A percentile compares a stretch with the other conserved stretches of the same genome.
Conservation (phyloP, 2,888 invertebrate species). For the Drosophila atripex region DNA sequence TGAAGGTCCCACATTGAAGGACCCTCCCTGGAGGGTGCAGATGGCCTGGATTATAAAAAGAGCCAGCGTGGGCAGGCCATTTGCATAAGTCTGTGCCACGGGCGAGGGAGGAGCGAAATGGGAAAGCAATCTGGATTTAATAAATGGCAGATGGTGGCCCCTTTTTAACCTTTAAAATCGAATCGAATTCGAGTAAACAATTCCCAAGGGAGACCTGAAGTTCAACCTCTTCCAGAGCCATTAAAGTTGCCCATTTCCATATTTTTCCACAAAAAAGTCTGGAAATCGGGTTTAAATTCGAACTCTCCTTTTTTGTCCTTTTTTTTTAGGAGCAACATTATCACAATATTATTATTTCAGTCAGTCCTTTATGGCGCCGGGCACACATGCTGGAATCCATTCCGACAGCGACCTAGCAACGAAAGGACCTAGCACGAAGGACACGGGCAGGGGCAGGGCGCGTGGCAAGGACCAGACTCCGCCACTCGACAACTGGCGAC, state of each 20-base stretch:
- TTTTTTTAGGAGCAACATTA: slow-evolving; percentile 27
- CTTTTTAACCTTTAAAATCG: too few relatives aligned
- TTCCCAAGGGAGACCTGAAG: neutral
- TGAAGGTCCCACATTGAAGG: slow-evolving; percentile 64
- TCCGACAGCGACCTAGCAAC: slow-evolving; percentile 39
- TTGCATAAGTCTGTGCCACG: slow-evolving; percentile 49
- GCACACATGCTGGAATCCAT: slow-evolving; percentile 46
- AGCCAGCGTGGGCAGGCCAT: slow-evolving; percentile 24
- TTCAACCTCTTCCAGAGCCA: neutral
- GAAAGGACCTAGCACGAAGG: slow-evolving; percentile 6
- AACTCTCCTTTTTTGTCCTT: too few relatives aligned
- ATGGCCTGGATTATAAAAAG: slow-evolving; percentile 32
- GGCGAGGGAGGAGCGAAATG: slow-evolving; percentile 13
- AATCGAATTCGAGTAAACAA: too few relatives aligned
- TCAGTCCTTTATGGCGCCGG: slow-evolving; percentile 23
- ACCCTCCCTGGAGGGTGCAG: slow-evolving; percentile 16
- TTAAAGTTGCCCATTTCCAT: neutral
- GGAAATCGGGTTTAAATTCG: neutral
- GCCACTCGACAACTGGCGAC: slow-evolving; percentile 43
- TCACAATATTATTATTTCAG: slow-evolving; percentile 43
- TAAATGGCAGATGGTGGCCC: slow-evolving; percentile 10
- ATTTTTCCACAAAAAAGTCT: too few relatives aligned
- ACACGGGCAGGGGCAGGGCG: neutral
- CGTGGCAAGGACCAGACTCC: slow-evolving; percentile 64
- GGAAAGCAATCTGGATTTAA: slow-evolving; percentile 10